Evolutionary conservation across 2,797 vertebrate species (phyloP), one percentile per base, ranked within the genome.

Genomic region (Mallotus villosus): DNA sequence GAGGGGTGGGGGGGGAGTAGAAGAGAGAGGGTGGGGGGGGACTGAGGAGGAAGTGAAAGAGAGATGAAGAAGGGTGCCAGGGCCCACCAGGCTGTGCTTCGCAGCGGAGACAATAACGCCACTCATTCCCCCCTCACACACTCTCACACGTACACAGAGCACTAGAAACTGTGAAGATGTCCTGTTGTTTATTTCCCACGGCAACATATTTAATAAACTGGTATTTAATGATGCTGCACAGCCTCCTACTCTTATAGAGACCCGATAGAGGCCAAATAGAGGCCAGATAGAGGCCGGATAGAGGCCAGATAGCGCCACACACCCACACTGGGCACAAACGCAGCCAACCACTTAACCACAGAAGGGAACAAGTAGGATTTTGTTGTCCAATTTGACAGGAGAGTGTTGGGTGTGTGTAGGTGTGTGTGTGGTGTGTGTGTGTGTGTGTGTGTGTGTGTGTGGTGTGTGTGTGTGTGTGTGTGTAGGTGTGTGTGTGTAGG

Each of bases 381-480:
- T 14, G 11, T 24, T 22, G 4, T 5, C 21, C 2, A 41, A 46
- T 49, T 49, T 34, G n/a, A 46, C 41, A 22, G 63, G 41, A 49
- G 41, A 66, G 19, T n/a, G 1, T 19, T 41, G 32, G n/a, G 62
- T 61, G 22, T 61, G 57, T 62, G 60, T 4, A n/a, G n/a, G n/a
- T n/a, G n/a, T n/a, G n/a, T n/a, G n/a, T n/a, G n/a, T n/a, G n/a
- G 16, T 59, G 61, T 27, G 27, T 63, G 61, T 27, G 3, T 24
- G 46, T 29, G 25, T 64, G 37, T 69, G 67, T 24, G 29, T 59
- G 16, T 41, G 67, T 22, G 67, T 34, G 66, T 57, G 66, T 32
- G n/a, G 53, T 51, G 65, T 67, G 41, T 53, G 67, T 60, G 55
- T 59, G 29, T 41, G 55, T 69, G 66, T 68, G 51, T 34, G 62